Evolutionary conservation across 2,888 invertebrate genomes (phyloP), one percentile per base, ranked within the genome.

Genomic region (Candidula unifasciata): DNA sequence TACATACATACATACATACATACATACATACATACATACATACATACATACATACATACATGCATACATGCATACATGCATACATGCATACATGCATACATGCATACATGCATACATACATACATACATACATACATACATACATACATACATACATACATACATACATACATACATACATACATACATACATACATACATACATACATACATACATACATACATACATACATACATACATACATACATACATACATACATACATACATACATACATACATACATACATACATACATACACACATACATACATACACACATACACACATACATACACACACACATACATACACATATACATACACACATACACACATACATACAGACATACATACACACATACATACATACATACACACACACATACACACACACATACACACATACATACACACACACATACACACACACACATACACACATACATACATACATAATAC

Each of bases 341-440:
- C 60, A 66, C 66, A 66, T 27, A 66, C 66, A 66, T 27, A 66
- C 66, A 66, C 66, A 68, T 33, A 68, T 18, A 68, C 68, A 68
- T 18, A 68, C 37, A 71, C 71, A 37, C n/a, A n/a, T n/a, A n/a
- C n/a, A n/a, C n/a, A n/a, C n/a, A n/a, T n/a, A n/a, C n/a, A n/a
- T n/a, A n/a, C n/a, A n/a, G n/a, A n/a, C n/a, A n/a, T n/a, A n/a
- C n/a, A n/a, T n/a, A n/a, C n/a, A n/a, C n/a, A n/a, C 71, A 71
- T 24, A 71, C 71, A 71, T 24, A 37, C 71, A 71, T 24, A 71
- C 71, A 71, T 37, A 71, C 71, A 71, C 71, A 71, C 37, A 71
- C 37, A 71, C 37, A 71, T 24, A 71, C 37, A 71, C 37, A 71
- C 37, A 37, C 37, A 71, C 37, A 71, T 24, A 71, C 37, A 13